Conservation (phyloP, 2,888 invertebrate genomes). For the Bugula neritina region DNA sequence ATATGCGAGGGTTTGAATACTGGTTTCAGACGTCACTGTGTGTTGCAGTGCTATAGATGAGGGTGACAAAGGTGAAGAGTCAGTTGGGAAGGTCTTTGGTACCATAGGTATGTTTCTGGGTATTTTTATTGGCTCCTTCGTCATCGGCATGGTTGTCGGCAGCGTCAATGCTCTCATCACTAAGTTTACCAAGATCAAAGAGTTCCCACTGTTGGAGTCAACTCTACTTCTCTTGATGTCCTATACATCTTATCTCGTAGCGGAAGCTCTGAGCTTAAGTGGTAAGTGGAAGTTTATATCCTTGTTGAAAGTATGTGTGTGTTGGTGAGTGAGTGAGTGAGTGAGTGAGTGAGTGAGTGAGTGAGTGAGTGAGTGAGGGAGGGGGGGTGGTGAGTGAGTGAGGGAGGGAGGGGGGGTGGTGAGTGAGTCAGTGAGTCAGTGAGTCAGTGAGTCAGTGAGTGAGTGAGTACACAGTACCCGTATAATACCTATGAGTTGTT, state of each 20-base stretch:
- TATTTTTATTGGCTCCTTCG: constrained; percentile 82
- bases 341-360: no score
- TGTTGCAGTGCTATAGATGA: constrained; percentile 38
- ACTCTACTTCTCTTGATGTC: constrained; percentile 96
- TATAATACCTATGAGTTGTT: no score
- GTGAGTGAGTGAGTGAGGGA: no score
- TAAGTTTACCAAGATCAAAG: constrained; percentile 86
- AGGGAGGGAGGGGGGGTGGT: no score
- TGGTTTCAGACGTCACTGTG: no score
- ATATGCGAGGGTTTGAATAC: no score
- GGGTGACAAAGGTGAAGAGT: constrained; percentile 34
- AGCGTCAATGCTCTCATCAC: constrained; percentile 82
- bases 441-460: no score
- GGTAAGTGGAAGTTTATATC: constrained; percentile 58
- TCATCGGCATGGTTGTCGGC: constrained; percentile 87
- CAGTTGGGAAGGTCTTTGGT: constrained; percentile 73
- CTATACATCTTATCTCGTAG: constrained; percentile 91
- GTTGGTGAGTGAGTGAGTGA: no score
- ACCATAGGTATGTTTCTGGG: constrained; percentile 85
- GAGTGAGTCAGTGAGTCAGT: no score
- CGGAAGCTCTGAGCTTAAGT: constrained; percentile 91
- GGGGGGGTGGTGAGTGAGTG: no score
- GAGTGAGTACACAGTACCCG: no score
- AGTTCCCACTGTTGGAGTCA: constrained; percentile 90
- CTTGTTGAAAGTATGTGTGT: neutral